Conservation (phyloP, 2,888 invertebrate species). For the Galeopsomyia nigrocyanea region DNA sequence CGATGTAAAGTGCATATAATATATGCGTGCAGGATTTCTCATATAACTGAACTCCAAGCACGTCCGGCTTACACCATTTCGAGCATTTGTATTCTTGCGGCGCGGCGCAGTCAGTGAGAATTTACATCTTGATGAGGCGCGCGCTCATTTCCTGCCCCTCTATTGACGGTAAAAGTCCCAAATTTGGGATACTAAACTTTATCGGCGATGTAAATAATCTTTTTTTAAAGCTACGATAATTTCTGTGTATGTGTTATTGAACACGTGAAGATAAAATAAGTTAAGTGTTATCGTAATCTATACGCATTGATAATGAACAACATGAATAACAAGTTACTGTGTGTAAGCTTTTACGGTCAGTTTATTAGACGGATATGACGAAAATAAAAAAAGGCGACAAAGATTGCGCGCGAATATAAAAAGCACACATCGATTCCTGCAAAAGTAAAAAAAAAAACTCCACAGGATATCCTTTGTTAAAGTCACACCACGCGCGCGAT, state of each 20-base stretch:
- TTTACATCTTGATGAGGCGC: slow-evolving; percentile 34
- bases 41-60: slow-evolving; percentile 27
- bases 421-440: slow-evolving; percentile 12
- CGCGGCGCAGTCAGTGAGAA: not conserved
- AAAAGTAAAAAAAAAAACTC: slow-evolving; percentile 3
- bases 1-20: no score
- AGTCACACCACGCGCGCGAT: not conserved
- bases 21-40: not conserved
- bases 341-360: no score
- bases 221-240: no score
- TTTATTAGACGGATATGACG: no score
- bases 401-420: slow-evolving; percentile 1
- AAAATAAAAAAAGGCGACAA: not conserved
- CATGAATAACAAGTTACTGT: no score
- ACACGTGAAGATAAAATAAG: no score
- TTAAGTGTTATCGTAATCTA: no score
- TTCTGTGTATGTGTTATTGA: no score
- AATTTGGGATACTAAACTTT: no score
- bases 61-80: slow-evolving; percentile 6
- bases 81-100: slow-evolving; percentile 23
- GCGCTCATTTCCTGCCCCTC: slow-evolving; percentile 6
- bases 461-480: slow-evolving; percentile 40
- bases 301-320: no score
- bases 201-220: no score
- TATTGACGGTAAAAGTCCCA: no score